A percentile compares a stretch with the other conserved stretches of the same genome.
These are phyloP conservation scores for Chaetophractus vellerosus DNA, from an alignment of 2,797 vertebrate genomes.

Conservation along the genomic window DNA sequence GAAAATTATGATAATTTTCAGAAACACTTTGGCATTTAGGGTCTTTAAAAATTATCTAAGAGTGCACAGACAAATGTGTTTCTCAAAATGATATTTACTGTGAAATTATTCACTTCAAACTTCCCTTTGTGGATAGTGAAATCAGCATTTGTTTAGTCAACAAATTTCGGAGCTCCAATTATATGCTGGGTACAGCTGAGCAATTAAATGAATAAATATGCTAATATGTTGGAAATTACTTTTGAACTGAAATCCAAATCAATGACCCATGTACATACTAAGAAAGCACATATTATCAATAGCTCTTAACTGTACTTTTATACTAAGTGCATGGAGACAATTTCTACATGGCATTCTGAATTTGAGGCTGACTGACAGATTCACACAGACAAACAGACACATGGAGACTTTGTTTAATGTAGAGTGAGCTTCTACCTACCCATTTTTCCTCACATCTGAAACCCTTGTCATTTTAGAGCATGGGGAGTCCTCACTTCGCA, in stretches of 20 bases:
- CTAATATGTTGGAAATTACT: slow-evolving; percentile 28
- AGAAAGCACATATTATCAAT: slow-evolving; percentile 44
- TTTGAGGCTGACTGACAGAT: background rate
- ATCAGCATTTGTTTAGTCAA: background rate
- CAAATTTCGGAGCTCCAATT: background rate
- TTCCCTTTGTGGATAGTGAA: background rate
- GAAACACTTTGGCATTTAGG: slow-evolving; percentile 3
- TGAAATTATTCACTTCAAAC: slow-evolving; percentile 41
- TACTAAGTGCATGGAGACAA: background rate
- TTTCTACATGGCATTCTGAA: slow-evolving; percentile 32
- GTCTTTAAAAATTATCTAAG: slow-evolving; percentile 25
- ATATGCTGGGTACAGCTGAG: background rate
- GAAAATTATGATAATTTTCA: slow-evolving; percentile 47
- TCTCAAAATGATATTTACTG: slow-evolving; percentile 13
- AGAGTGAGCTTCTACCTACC: background rate
- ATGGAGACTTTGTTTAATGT: background rate
- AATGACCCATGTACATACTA: slow-evolving; percentile 38
- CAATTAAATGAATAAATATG: slow-evolving; percentile 41
- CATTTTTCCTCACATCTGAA: slow-evolving; percentile 38
- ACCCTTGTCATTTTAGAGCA: background rate
- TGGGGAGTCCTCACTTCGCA: slow-evolving; percentile 4
- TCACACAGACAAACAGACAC: background rate
- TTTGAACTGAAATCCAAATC: slow-evolving; percentile 54
- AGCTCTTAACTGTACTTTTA: slow-evolving; percentile 28
- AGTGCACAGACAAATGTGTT: background rate